Evolutionary conservation across 2,113 vertebrate species (phyloP).

Genomic region (Mirza zaza): DNA sequence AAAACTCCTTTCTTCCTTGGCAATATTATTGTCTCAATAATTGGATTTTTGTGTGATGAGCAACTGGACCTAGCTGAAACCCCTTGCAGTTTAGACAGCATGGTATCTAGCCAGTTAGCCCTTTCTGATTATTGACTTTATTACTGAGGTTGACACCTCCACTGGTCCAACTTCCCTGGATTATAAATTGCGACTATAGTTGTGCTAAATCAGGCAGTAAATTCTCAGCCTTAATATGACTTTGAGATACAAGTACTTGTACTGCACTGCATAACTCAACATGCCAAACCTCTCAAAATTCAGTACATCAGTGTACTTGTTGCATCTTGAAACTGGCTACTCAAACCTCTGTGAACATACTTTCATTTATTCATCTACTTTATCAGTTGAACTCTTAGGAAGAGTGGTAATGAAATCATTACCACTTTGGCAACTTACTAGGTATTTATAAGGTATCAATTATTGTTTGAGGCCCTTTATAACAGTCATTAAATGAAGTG

Average conservation of each 20-base stretch:
- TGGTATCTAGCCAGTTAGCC: neutral
- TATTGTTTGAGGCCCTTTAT: neutral
- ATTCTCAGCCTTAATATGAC: accelerated
- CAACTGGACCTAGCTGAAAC: too few relatives aligned
- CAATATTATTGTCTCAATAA: too few relatives aligned
- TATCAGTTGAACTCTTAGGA: neutral
- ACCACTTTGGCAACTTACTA: neutral
- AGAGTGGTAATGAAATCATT: neutral
- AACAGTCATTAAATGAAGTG: too few relatives aligned
- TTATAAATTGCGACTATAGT: accelerated
- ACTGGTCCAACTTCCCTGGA: accelerated
- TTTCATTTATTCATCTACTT: neutral
- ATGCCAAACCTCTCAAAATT: neutral
- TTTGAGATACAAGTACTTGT: accelerated
- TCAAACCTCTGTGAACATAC: too few relatives aligned
- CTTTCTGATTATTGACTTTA: neutral
- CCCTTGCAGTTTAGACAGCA: too few relatives aligned
- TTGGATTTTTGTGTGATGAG: too few relatives aligned
- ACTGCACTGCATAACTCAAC: too few relatives aligned
- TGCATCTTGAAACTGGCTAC: neutral
- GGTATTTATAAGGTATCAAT: neutral
- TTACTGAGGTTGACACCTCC: accelerated
- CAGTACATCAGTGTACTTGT: accelerated
- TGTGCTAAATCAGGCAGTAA: neutral
- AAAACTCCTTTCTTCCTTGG: too few relatives aligned